Evolutionary conservation across 2,888 invertebrate species (phyloP).

Genomic region (Lamproptera curius): DNA sequence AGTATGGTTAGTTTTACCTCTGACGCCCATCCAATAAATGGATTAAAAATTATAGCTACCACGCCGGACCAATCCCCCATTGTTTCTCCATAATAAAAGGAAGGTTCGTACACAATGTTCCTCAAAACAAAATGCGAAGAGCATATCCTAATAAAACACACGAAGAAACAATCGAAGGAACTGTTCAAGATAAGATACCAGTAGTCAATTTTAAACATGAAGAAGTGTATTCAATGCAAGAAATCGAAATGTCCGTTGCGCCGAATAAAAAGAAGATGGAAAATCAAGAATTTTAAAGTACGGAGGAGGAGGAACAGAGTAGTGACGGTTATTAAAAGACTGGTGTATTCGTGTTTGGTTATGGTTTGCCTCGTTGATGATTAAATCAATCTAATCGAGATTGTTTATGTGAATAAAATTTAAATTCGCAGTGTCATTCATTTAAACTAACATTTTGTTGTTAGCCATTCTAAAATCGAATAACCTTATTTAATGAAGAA

Average conservation of each 20-base stretch:
- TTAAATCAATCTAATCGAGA: background rate
- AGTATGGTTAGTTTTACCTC: conserved; percentile 24
- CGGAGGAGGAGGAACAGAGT: conserved; percentile 28
- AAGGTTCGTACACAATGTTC: conserved; percentile 14
- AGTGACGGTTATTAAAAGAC: conserved; percentile 29
- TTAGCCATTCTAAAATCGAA: no score
- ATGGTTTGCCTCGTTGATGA: conserved; percentile 5
- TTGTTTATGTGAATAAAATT: no score
- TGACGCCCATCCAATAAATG: conserved; percentile 11
- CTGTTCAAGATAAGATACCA: conserved; percentile 30
- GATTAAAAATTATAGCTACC: conserved; percentile 2
- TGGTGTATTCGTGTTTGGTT: conserved; percentile 6
- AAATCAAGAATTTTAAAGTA: conserved; percentile 31
- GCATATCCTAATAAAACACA: conserved; percentile 11
- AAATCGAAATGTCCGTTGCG: conserved; percentile 24
- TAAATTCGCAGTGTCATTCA: no score
- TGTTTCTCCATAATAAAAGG: conserved; percentile 22
- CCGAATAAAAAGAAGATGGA: conserved; percentile 38
- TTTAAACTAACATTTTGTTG: no score
- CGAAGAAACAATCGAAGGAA: conserved; percentile 27
- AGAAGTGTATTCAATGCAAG: no score
- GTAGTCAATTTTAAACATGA: no score
- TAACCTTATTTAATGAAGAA: no score
- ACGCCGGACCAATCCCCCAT: conserved; percentile 1
- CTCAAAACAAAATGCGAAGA: conserved; percentile 2